phyloP scores from a whole-genome alignment of 2,797 vertebrate species.

The Anabacerthia variegaticeps region DNA sequence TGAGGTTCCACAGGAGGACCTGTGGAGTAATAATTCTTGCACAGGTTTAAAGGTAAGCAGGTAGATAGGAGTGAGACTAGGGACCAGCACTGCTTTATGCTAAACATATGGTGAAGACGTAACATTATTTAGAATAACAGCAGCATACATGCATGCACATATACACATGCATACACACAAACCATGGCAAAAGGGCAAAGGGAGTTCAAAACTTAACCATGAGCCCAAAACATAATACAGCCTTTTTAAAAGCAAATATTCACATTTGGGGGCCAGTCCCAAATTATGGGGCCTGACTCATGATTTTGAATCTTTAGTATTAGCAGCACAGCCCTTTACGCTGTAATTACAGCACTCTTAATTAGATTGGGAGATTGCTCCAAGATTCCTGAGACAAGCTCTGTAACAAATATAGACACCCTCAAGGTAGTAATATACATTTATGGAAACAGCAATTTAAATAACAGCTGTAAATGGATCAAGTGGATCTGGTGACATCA shows the following conservation, averaged over 20 bases:
- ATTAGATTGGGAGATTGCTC: conserved; percentile 32
- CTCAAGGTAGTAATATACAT: conserved; percentile 25
- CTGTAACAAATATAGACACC: conserved; percentile 39
- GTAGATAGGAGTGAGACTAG: background rate
- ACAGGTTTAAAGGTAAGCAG: background rate
- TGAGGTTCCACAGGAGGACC: background rate
- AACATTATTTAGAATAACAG: background rate
- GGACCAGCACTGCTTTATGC: background rate
- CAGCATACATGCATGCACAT: background rate
- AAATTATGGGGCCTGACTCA: background rate
- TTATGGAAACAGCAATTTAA: conserved; percentile 45
- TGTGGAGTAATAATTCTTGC: accelerated
- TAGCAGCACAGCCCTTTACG: background rate
- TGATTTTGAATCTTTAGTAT: background rate
- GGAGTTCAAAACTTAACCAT: background rate
- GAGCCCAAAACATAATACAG: background rate
- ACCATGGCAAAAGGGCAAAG: background rate
- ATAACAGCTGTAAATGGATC: background rate
- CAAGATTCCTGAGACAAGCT: conserved; percentile 37
- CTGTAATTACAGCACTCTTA: conserved; percentile 28
- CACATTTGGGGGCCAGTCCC: background rate
- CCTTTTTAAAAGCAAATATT: background rate
- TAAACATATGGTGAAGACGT: background rate
- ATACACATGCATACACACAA: accelerated
- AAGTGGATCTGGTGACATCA: conserved; percentile 7